phyloP scores from a whole-genome alignment of 2,113 vertebrate species.

The Callionymus lyra region DNA sequence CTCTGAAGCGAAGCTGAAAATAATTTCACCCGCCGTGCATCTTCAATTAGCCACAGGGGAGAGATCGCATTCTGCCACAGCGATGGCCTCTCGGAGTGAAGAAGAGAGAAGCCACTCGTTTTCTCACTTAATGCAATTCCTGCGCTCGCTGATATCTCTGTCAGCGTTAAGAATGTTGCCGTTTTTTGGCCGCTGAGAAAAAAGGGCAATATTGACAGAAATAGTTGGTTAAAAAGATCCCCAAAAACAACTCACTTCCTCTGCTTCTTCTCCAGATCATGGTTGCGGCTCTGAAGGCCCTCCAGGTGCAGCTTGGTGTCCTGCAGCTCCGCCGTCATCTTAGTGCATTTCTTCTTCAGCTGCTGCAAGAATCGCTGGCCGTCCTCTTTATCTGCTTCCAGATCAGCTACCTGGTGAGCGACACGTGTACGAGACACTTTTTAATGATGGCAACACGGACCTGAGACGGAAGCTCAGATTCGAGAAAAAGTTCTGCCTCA shows the following conservation, averaged over 20 bases:
- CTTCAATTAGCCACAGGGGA: slow-evolving; percentile 67
- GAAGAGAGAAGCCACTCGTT: slow-evolving; percentile 60
- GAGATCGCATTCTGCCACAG: slow-evolving; percentile 60
- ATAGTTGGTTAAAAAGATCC: neutral
- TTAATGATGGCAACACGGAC: no score
- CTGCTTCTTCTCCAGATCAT: slow-evolving; percentile 97
- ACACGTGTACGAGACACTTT: no score
- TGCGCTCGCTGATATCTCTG: slow-evolving; percentile 52
- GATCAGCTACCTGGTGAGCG: slow-evolving; percentile 72
- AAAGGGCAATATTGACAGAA: neutral
- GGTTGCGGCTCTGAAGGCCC: slow-evolving; percentile 90
- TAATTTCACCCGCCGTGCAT: slow-evolving; percentile 62
- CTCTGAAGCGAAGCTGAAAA: slow-evolving; percentile 59
- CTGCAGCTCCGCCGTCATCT: slow-evolving; percentile 84
- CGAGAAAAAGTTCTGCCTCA: no score
- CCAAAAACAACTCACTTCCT: slow-evolving; percentile 70
- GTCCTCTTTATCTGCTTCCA: slow-evolving; percentile 89
- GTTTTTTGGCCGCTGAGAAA: neutral
- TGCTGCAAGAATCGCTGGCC: slow-evolving; percentile 83
- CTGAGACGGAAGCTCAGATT: no score
- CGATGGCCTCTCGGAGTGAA: slow-evolving; percentile 57
- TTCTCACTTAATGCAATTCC: slow-evolving; percentile 57
- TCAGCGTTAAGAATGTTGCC: slow-evolving; percentile 26
- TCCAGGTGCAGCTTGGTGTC: slow-evolving; percentile 95
- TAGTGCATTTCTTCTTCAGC: slow-evolving; percentile 92